Base-by-base conservation (phyloP, 2,113 vertebrate genomes). In the Camelus dromedarius region DNA sequence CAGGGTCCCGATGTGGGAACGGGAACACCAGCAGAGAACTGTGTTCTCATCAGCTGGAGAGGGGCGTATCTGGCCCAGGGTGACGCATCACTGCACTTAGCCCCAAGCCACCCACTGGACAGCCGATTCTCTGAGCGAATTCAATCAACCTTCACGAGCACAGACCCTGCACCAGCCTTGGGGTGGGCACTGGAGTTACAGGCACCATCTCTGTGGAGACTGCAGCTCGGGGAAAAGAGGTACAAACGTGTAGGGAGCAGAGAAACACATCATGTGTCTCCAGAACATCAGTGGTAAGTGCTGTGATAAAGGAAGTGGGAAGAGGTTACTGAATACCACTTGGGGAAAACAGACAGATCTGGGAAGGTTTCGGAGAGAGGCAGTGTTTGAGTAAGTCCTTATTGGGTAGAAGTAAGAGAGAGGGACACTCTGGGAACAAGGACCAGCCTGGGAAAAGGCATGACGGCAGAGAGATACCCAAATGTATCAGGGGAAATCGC, bases 171-270 rank as follows among this genome's bases (percentile, higher is more conserved):
- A 35, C 70, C 35, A n/a, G 58, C 18, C 20, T 86, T 8, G 58
- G 14, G 13, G 26, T 52, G 70, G 62, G 54, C 13, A n/a, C 19
- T 83, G 32, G 6, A 50, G 35, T 30, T 48, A 19, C 6, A 69
- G 28, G 11, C 4, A 22, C 4, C 0, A 6, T 52, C 80, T 82
- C 38, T 15, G 15, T 60, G 26, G 54, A 66, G 54, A 72, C 0
- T 26, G 14, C 16, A 58, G 1, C 46, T 3, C 72, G 69, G 42
- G 26, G 22, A 64, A 6, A 7, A 64, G 19, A 13, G 2, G 0
- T 5, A 56, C 5, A 2, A 9, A n/a, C 6, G 3, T 13, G 3
- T 9, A 90, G 1, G 30, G 3, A 19, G 26, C 26, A 64, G 19
- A 72, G 48, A 62, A 56, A 52, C 5, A 18, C 7, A 38, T 66